These are phyloP conservation scores for Polydrusus pterygomalis DNA, from an alignment of 2,888 invertebrate species.

Conservation along the genomic window DNA sequence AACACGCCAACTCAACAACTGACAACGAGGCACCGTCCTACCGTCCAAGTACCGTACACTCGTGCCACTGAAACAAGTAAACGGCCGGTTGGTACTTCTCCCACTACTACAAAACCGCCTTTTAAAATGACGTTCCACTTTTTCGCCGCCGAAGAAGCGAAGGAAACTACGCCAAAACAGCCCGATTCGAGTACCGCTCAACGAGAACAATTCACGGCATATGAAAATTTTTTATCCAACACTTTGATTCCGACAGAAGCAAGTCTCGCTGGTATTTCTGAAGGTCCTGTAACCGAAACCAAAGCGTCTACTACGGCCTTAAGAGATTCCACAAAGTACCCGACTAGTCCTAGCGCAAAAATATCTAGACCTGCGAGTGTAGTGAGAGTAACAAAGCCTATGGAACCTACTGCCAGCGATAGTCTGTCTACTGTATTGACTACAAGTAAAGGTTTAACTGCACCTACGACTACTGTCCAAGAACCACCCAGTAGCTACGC, in stretches of 20 bases:
- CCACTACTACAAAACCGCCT: slow-evolving; percentile 38
- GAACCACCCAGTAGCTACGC: slow-evolving; percentile 20
- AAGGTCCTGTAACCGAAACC: background rate
- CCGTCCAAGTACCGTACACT: slow-evolving; percentile 6
- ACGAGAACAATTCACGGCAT: slow-evolving; percentile 12
- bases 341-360: slow-evolving; percentile 13
- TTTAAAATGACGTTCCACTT: slow-evolving; percentile 53
- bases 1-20: slow-evolving; percentile 27
- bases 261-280: background rate
- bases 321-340: slow-evolving; percentile 1
- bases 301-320: background rate
- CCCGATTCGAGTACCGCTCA: slow-evolving; percentile 9
- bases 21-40: background rate
- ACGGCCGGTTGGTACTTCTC: background rate
- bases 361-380: slow-evolving; percentile 14
- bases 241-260: slow-evolving; percentile 15
- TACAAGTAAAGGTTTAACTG: slow-evolving; percentile 15
- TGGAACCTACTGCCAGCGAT: background rate
- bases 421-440: background rate
- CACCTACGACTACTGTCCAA: slow-evolving; percentile 11
- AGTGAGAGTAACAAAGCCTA: slow-evolving; percentile 17
- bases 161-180: slow-evolving; percentile 3
- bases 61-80: background rate
- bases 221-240: slow-evolving; percentile 19
- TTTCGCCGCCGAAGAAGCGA: slow-evolving; percentile 50